Base-by-base conservation (phyloP, 2,113 vertebrate species). In the Glaucomys volans region DNA sequence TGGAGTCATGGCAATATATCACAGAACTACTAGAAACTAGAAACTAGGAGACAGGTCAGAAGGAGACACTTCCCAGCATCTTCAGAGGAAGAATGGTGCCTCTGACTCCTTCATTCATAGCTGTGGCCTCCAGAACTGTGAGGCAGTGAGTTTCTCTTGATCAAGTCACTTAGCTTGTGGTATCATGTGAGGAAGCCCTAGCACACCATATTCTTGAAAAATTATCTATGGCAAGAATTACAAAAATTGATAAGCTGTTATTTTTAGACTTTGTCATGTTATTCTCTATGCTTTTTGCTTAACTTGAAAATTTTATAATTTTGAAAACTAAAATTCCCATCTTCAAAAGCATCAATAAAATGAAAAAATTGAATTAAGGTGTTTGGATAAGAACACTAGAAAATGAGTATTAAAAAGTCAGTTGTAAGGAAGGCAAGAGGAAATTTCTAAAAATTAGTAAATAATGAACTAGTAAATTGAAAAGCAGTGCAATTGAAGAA, bases 281-380 rank as follows among this genome's bases (percentile, higher is more conserved):
- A 86, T 87, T 86, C 30, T 95, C 24, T 57, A 30, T 24, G 13
- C 2, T 84, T 79, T 74, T 42, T 32, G 62, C 2, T 83, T 20
- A 80, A 84, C 32, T 87, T 67, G 22, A 83, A 86, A 35, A 79
- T 82, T 26, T 47, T 76, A 74, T 92, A 30, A 90, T 64, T 84
- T 87, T 57, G 47, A 76, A 80, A 71, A 83, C 13, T 52, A 28
- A 64, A 76, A 77, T 79, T 57, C 3, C 10, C 75, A 28, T 69
- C 32, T 16, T 94, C 40, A 91, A 93, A 87, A 20, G 32, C 13
- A 80, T 69, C n/a, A 89, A 83, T 80, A 95, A 84, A 74, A 76
- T 32, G n/a, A 5, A 91, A 75, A 74, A 75, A 3, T 40, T 84
- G 47, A 79, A 74, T 9, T 67, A 64, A 35, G 13, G 12, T 54